Base-by-base conservation (phyloP, 2,888 invertebrate genomes). In the Eupeodes latifasciatus region DNA sequence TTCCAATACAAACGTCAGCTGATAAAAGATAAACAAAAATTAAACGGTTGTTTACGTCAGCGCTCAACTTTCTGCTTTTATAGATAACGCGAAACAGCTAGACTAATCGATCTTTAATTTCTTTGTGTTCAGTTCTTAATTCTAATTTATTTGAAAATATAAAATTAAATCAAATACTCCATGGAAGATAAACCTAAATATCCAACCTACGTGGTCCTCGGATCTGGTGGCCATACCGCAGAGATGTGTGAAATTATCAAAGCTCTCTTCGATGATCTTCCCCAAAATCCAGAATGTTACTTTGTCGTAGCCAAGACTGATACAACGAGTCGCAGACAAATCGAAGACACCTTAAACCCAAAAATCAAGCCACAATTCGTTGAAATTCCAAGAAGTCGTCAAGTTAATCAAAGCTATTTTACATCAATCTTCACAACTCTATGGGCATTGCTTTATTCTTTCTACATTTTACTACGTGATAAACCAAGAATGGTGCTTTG, bases 401-500 rank as follows among this genome's bases (percentile, higher is more conserved):
- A 96, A 93, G 98, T 99, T 14, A 96, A 96, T 40, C 99, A 99
- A 92, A 96, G 97, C 0, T 99, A 96, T 93, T 81, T 96, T 0
- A 96, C 97, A 53, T 96, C 98, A 16, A 91, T 98, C 59, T 95
- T 96, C 90, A 97, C 97, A 67, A 98, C 98, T 4, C 36, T 97
- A 0, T 94, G 95, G 92, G 96, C 98, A 0, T 94, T 95, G n/a
- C 85, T 96, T 0, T 94, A 95, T 90, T 95, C 96, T 75, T 92
- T 97, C 91, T 96, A 96, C 81, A 90, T 97, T 16, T 93, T 98
- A 49, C 94, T 95, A 90, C 94, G 94, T 69, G 95, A 96, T 90
- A 95, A 95, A 89, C 99, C 99, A 1, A 96, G 98, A 93, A 92
- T 98, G 90, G 95, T 98, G 90, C 94, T 98, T 67, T 98, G 97